Conservation (phyloP, 2,797 vertebrate species). For the Pristis pectinata region DNA sequence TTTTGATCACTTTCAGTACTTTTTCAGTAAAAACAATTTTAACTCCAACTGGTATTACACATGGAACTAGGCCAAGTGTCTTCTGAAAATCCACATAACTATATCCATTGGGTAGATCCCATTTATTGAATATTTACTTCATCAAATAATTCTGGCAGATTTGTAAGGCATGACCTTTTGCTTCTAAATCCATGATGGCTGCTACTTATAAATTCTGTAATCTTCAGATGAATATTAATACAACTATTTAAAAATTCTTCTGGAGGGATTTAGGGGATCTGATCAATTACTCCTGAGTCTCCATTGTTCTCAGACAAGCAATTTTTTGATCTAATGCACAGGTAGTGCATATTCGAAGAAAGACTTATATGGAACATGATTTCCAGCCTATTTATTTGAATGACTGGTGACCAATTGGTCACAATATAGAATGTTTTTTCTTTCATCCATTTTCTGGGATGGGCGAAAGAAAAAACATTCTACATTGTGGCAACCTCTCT, state of each 20-base stretch:
- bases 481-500: too few relatives aligned
- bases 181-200: neutral
- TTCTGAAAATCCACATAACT: neutral
- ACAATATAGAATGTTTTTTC: neutral
- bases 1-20: neutral
- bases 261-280: neutral
- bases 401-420: neutral
- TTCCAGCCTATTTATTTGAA: neutral
- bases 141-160: neutral
- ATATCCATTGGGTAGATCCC: neutral
- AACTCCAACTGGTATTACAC: neutral
- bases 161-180: neutral
- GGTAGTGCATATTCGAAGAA: neutral
- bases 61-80: too few relatives aligned
- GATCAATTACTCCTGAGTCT: neutral
- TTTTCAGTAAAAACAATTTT: neutral
- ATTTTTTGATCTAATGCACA: neutral
- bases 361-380: neutral
- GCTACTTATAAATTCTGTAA: neutral
- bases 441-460: too few relatives aligned
- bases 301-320: neutral
- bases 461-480: too few relatives aligned
- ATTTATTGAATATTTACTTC: neutral
- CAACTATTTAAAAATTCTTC: neutral
- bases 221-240: neutral